Evolutionary conservation across 2,888 invertebrate genomes (phyloP).

Genomic region (Phyto melanocephala): DNA sequence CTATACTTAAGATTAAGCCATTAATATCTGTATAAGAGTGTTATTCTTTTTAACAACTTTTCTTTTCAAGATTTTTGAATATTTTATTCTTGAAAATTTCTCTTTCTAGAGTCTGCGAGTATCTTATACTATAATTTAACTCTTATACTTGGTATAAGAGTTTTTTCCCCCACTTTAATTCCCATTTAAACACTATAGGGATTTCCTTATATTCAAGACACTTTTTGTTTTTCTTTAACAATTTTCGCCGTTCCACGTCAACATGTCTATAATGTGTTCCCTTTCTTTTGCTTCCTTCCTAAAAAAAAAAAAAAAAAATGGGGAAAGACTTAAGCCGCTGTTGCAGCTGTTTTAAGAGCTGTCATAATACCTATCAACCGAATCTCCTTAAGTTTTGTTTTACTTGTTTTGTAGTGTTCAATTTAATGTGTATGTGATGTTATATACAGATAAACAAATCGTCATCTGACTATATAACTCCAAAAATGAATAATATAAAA

Average conservation of each 20-base stretch:
- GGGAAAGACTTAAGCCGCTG: neutral
- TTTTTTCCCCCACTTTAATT: neutral
- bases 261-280: neutral
- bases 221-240: conserved; percentile 15
- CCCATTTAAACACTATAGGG: neutral
- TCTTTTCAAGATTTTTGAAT: too few species aligned
- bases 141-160: neutral
- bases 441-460: conserved; percentile 78
- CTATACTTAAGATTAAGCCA: too few species aligned
- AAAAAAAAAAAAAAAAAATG: too few species aligned
- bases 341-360: neutral
- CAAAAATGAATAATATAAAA: conserved; percentile 9
- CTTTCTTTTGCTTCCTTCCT: neutral
- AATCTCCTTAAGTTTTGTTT: conserved; percentile 79
- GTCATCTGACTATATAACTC: conserved; percentile 67
- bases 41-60: too few species aligned
- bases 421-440: conserved; percentile 75
- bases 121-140: neutral
- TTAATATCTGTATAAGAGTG: too few species aligned
- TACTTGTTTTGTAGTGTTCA: conserved; percentile 79
- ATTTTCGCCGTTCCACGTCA: neutral
- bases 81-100: too few species aligned
- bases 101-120: too few species aligned
- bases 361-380: neutral
- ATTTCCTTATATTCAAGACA: neutral